Base-by-base conservation (phyloP, 2,888 invertebrate genomes). In the Drosophila gaucha region DNA sequence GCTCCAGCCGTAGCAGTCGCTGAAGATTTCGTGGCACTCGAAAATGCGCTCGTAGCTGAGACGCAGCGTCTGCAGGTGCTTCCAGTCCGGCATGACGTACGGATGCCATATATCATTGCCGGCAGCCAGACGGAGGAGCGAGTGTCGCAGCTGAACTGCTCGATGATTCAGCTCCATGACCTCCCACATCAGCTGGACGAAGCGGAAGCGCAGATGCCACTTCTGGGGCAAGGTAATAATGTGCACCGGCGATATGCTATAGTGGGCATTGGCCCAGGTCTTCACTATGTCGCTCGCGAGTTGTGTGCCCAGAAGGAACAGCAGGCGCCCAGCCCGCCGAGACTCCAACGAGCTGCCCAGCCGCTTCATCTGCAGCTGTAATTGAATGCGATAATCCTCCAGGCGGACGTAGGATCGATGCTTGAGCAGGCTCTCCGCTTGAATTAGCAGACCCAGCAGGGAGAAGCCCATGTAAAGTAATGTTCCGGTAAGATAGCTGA, bases 1-100 rank as follows among this genome's bases (percentile, higher is more conserved):
- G 1, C 91, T 89, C 91, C 91, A 92, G 14, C 92, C 91, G 43
- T 86, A 90, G 50, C 86, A 86, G 36, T 88, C 79, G 62, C 90
- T 91, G 12, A 88, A 73, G 2, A 75, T 24, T 51, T 84, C 86
- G 44, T 88, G 83, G 63, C 78, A 69, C 43, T 74, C 74, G 64
- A 87, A 90, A 16, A 91, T 66, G n/a, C 88, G 82, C 8, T 84
- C 88, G 50, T 90, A 91, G 44, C 78, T 67, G 2, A 68, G 35
- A 16, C 90, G 90, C n/a, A 91, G 60, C 0, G 64, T 52, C 16
- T 80, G 68, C 14, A 92, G 35, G n/a, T 78, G 71, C 3, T 72
- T 56, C 55, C 82, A 86, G 12, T 84, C 87, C 8, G 75, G 59
- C 0, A 22, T 22, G 1, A 73, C 68, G 38, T 70, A 88, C 0